Percentiles rank a stretch among this genome's conserved stretches.
Conservation (phyloP, 1,140 invertebrate genomes). For the Gryllus bimaculatus region DNA sequence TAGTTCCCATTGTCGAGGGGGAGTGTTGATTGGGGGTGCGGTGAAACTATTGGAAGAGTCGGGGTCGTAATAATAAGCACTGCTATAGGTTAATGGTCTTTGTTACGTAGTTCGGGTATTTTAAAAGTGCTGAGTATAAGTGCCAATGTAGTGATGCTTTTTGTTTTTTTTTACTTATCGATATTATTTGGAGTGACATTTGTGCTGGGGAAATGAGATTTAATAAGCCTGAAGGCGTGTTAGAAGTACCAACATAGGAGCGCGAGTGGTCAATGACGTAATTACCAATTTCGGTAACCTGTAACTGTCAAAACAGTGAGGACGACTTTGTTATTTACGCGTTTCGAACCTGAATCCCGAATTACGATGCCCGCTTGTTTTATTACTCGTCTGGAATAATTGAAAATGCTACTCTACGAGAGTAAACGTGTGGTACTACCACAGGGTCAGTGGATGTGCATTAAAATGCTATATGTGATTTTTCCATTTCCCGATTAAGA, state of each 20-base stretch:
- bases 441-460: no score
- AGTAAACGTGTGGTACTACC: no score
- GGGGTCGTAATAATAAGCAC: background rate
- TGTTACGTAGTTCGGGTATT: background rate
- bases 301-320: no score
- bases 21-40: slow-evolving; percentile 11
- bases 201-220: background rate
- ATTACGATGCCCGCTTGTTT: no score
- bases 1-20: slow-evolving; percentile 2
- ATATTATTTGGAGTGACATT: background rate
- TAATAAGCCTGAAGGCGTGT: background rate
- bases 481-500: no score
- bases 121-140: background rate
- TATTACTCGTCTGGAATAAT: no score
- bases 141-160: background rate
- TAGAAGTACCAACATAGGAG: background rate
- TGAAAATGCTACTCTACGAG: no score
- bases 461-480: no score
- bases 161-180: background rate
- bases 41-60: slow-evolving; percentile 10
- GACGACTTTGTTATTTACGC: no score
- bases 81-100: background rate
- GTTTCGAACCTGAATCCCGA: no score
- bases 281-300: background rate
- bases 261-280: background rate